Conservation (phyloP, 2,113 vertebrate genomes). For the Pomatostomus ruficeps region DNA sequence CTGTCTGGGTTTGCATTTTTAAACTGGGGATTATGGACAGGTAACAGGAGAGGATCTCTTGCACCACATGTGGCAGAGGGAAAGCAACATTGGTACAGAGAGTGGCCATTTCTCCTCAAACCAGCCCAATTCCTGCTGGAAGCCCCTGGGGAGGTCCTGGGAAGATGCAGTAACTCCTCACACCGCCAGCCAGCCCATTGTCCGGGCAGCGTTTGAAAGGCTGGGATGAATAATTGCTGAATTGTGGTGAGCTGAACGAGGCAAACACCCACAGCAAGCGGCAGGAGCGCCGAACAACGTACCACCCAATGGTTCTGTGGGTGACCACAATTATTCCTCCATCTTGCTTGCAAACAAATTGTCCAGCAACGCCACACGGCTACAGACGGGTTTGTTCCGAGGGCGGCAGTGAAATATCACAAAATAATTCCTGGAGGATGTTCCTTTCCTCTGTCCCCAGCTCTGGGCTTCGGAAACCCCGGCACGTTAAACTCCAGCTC, state of each 20-base stretch:
- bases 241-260: conserved; percentile 9
- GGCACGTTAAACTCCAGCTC: not conserved
- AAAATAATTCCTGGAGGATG: not conserved
- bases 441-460: not conserved
- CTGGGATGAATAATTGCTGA: conserved; percentile 16
- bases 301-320: conserved; percentile 11
- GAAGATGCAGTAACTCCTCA: not conserved
- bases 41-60: not conserved
- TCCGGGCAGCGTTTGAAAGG: not conserved
- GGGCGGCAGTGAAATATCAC: not conserved
- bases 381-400: not conserved
- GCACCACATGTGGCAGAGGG: rapidly evolving
- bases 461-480: rapidly evolving
- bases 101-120: not conserved
- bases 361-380: not conserved
- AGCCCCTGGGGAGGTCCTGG: not conserved
- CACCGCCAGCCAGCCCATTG: not conserved
- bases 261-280: not conserved
- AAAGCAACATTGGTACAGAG: not conserved
- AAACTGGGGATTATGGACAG: not conserved
- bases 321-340: conserved; percentile 42
- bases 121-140: not conserved
- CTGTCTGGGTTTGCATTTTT: not conserved
- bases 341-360: conserved; percentile 14
- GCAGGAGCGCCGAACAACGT: not conserved